Evolutionary conservation across 2,888 invertebrate species (phyloP).

Genomic region (Ophion costatus): DNA sequence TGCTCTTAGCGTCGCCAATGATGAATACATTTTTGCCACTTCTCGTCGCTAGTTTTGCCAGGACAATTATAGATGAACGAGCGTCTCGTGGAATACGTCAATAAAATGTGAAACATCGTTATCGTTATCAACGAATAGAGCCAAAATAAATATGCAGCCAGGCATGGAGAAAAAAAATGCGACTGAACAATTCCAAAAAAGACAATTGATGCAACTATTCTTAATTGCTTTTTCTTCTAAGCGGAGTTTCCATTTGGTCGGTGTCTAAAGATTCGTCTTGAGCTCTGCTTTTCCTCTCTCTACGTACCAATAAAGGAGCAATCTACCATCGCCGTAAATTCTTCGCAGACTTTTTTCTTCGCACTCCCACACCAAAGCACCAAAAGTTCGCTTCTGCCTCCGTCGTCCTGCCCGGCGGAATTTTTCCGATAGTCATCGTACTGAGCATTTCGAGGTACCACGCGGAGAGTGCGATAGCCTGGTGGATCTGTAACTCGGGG

Average conservation of each 20-base stretch:
- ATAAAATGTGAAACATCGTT: conserved; percentile 30
- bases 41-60: not conserved
- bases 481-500: conserved; percentile 36
- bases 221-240: not conserved
- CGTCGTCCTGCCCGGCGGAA: conserved; percentile 1
- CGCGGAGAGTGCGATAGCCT: conserved; percentile 27
- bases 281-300: conserved; percentile 7
- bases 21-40: conserved; percentile 22
- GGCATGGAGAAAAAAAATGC: not conserved
- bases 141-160: not conserved
- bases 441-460: conserved; percentile 39
- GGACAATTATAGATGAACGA: not conserved
- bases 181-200: no score
- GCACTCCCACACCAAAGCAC: not conserved
- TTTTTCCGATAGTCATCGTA: conserved; percentile 57
- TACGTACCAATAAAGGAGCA: conserved; percentile 4
- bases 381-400: conserved; percentile 14
- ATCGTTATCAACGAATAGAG: not conserved
- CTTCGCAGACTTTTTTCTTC: conserved; percentile 29
- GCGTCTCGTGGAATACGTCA: conserved; percentile 19
- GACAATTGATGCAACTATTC: not conserved
- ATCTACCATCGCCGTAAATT: conserved; percentile 21
- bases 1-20: not conserved
- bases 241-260: not conserved
- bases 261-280: not conserved